A percentile compares a stretch with the other conserved stretches of the same genome.
These are phyloP conservation scores for Aplodontia rufa DNA, from an alignment of 2,113 vertebrate species.

Conservation along the genomic window DNA sequence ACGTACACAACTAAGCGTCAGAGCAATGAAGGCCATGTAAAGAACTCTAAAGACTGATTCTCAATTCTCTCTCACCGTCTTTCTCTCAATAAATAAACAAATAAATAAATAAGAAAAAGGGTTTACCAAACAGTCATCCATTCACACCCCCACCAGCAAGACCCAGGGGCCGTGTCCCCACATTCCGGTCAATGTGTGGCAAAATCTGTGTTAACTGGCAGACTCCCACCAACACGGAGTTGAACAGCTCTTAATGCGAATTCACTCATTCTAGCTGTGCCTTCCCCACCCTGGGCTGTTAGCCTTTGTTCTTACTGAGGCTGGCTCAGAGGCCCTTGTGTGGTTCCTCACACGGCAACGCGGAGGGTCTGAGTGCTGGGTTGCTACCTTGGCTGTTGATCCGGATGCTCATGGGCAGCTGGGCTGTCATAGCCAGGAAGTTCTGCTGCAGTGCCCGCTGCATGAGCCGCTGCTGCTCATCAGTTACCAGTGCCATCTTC, in stretches of 20 bases:
- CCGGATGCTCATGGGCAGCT: conserved; percentile 98
- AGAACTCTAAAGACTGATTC: no score
- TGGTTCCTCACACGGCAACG: not conserved
- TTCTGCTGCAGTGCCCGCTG: conserved; percentile 97
- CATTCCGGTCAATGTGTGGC: not conserved
- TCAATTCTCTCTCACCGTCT: no score
- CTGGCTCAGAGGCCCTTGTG: accelerated
- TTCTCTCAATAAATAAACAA: no score
- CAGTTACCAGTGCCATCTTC: conserved; percentile 92
- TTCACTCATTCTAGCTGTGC: not conserved
- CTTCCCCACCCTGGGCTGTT: no score
- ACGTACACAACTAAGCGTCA: no score
- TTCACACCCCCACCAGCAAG: not conserved
- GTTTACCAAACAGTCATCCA: not conserved
- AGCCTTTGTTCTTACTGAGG: not conserved
- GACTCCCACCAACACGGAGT: not conserved
- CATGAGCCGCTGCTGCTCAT: conserved; percentile 95
- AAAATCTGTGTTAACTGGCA: accelerated
- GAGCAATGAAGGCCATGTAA: no score
- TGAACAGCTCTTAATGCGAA: no score
- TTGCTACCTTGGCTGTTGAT: conserved; percentile 95
- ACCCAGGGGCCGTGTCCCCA: not conserved
- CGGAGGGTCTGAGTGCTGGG: not conserved
- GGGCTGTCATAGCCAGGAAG: conserved; percentile 95
- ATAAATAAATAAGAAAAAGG: no score